Evolutionary conservation across 2,888 invertebrate genomes (phyloP), one percentile per base, ranked within the genome.

Genomic region (Graphium colonna): DNA sequence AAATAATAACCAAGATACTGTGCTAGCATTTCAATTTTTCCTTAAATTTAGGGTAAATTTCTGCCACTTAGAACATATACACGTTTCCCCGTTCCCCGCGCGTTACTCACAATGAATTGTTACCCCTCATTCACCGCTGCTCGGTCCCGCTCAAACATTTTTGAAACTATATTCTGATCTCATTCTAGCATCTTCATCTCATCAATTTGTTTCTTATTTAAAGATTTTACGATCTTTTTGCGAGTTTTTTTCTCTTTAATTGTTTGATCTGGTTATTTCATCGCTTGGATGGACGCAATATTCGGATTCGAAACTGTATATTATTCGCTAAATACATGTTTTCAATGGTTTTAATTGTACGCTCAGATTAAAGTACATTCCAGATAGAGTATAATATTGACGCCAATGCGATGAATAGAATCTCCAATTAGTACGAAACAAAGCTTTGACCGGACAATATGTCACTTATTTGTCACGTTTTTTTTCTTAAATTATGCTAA

Each of bases 91-190:
- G 56, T 48, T 41, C 60, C 63, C 61, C 67, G 59, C 59, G 50
- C 53, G 52, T 68, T 72, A 59, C 59, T 65, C 64, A 67, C 70
- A 73, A 44, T 44, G 49, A 76, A 67, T 63, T 69, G 65, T 82
- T 80, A 82, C 82, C 85, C 83, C 82, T 82, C 85, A 81, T 83
- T 83, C 84, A 80, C 73, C 73, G 21, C 21, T 21, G 33, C 4
- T 50, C 75, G 65, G 21, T 81, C 82, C 73, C 77, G 51, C 71
- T 85, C 69, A 55, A 69, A 64, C 82, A 56, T 58, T 38, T 16
- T 51, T 55, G 33, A 17, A 26, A 10, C 36, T 8, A 43, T 51
- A 57, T 52, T 53, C 58, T 43, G 59, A 59, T 65, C 58, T 68
- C 69, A 59, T 67, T 70, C 64, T 69, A 68, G 61, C 73, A 68